Evolutionary conservation across 2,888 invertebrate genomes (phyloP).

Genomic region (Drosophila paramelanica): DNA sequence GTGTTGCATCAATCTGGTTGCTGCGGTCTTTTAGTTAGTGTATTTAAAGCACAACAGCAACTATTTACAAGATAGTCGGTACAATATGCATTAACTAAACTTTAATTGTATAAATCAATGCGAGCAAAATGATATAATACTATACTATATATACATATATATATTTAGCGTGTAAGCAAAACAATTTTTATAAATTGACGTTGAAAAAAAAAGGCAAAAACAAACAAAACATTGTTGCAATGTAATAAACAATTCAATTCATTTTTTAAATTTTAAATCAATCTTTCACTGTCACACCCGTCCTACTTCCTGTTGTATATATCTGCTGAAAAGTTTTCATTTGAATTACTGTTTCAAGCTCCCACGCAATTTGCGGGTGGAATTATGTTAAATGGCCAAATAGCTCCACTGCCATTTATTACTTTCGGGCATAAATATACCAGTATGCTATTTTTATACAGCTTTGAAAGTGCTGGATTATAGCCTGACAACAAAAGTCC

Average conservation of each 20-base stretch:
- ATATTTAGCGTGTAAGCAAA: slow-evolving; percentile 33
- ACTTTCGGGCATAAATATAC: not conserved
- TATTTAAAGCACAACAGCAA: slow-evolving; percentile 37
- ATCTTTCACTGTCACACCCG: slow-evolving; percentile 25
- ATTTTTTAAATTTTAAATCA: slow-evolving; percentile 53
- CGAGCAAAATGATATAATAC: slow-evolving; percentile 59
- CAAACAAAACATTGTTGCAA: slow-evolving; percentile 43
- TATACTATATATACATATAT: slow-evolving; percentile 43
- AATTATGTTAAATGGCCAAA: slow-evolving; percentile 47
- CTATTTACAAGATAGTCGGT: slow-evolving; percentile 44
- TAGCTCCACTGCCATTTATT: slow-evolving; percentile 16
- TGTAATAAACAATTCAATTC: slow-evolving; percentile 66
- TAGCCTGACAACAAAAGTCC: slow-evolving; percentile 17
- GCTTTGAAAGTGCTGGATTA: slow-evolving; percentile 23
- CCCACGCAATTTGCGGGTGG: slow-evolving; percentile 4
- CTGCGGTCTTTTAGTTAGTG: slow-evolving; percentile 24
- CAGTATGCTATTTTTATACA: slow-evolving; percentile 33
- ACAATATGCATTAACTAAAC: slow-evolving; percentile 48
- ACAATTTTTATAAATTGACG: slow-evolving; percentile 47
- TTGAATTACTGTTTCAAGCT: slow-evolving; percentile 1
- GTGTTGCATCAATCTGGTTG: slow-evolving; percentile 30
- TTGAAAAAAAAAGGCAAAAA: not conserved
- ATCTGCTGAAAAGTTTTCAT: not conserved
- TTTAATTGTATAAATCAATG: slow-evolving; percentile 62
- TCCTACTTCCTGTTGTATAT: not conserved